phyloP scores from a whole-genome alignment of 2,113 vertebrate species.

The Bubalus kerabau region DNA sequence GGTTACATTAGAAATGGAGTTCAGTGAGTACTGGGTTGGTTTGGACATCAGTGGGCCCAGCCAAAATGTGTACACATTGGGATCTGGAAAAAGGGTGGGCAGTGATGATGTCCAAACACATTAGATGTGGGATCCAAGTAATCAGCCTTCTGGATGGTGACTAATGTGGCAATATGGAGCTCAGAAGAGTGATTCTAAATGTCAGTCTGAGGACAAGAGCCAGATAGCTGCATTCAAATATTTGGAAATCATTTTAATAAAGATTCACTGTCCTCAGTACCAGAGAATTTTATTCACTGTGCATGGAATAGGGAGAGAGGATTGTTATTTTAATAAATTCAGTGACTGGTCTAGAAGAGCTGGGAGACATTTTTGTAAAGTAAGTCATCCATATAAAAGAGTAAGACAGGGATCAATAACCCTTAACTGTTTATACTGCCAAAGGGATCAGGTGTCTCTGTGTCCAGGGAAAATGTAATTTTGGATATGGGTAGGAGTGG shows the following conservation, averaged over 20 bases:
- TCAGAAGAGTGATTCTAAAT: not conserved
- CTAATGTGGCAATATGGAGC: not conserved
- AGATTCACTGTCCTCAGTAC: not conserved
- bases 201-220: not conserved
- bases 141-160: not conserved
- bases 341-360: not conserved
- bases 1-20: not conserved
- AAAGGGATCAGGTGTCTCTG: not conserved
- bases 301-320: not conserved
- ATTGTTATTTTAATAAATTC: not conserved
- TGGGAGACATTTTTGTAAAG: not conserved
- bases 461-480: not conserved
- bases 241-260: not conserved
- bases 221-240: not conserved
- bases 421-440: not conserved
- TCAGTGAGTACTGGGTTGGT: not conserved
- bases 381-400: not conserved
- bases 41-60: not conserved
- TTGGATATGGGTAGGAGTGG: not conserved
- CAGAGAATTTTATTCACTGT: not conserved
- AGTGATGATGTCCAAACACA: not conserved
- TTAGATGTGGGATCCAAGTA: not conserved
- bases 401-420: not conserved
- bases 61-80: not conserved
- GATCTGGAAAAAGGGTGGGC: not conserved